Base-by-base conservation (phyloP, 2,113 vertebrate genomes). In the Pachypanchax playfairii region DNA sequence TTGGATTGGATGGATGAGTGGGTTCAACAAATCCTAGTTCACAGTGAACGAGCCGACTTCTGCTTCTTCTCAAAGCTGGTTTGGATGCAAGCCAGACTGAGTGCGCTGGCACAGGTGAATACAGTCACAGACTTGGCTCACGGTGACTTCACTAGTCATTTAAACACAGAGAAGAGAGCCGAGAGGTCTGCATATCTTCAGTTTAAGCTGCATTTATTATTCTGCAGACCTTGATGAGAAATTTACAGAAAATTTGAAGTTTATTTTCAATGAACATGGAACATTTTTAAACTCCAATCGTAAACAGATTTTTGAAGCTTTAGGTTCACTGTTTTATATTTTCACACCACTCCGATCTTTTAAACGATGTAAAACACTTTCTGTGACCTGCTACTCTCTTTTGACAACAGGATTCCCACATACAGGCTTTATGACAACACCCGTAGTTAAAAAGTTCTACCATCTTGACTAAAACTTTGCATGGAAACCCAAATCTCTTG, bases 61-160 rank as follows among this genome's bases (percentile, higher is more conserved):
- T 84, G 82, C 38, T 88, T 83, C 73, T 78, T 73, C 75, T 84
- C 80, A 83, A 38, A 63, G 65, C 65, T 10, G 70, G 53, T 82
- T 47, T 86, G 81, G 63, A 65, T 9, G 33, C 15, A 18, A 54
- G 62, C 88, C 88, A 87, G 83, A 1, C 65, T 8, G 53, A 75
- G 67, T 42, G 75, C 6, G 73, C 74, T 84, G 85, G 82, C 83
- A 79, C 85, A 87, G 87, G 85, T 89, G 84, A 84, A 59, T 57
- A 5, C 70, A 70, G 69, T 82, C 73, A 67, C 78, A 80, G 77
- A 62, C 15, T 70, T 73, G 83, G 80, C 77, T 64, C 68, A 0
- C n/a, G 1, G 52, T 61, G 18, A 17, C 67, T 49, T 77, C 77
- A 58, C 77, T 75, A 72, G 44, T 79, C 80, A 65, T 85, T 84